These are phyloP conservation scores for Chouioia cunea DNA, from an alignment of 2,888 invertebrate species.

Conservation along the genomic window DNA sequence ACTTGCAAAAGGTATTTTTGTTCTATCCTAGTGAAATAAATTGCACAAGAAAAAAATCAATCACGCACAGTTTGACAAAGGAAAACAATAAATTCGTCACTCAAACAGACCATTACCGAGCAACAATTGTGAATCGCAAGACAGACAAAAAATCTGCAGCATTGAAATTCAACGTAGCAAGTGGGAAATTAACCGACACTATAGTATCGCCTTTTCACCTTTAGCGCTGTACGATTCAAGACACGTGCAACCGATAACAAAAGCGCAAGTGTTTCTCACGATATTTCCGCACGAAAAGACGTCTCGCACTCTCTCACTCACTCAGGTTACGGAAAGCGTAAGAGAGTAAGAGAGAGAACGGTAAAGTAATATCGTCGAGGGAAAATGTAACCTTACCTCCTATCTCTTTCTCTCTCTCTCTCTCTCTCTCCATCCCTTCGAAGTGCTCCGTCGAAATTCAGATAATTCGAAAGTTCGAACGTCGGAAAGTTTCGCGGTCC, in stretches of 20 bases:
- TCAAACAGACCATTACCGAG: no score
- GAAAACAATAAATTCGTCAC: no score
- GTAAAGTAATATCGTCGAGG: constrained; percentile 38
- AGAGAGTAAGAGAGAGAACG: no score
- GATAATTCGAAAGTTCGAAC: constrained; percentile 62
- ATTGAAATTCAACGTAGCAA: neutral
- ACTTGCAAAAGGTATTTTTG: no score
- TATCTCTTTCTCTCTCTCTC: constrained; percentile 15
- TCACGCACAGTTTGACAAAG: no score
- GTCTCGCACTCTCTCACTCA: no score
- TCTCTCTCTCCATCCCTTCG: constrained; percentile 2
- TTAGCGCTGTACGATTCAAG: neutral
- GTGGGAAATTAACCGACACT: neutral
- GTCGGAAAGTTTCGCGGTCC: constrained; percentile 58
- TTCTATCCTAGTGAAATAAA: no score
- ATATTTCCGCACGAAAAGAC: neutral
- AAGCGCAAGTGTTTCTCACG: constrained; percentile 21
- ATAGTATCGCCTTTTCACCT: neutral
- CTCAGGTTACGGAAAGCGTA: no score
- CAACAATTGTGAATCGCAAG: no score
- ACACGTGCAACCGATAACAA: constrained; percentile 9
- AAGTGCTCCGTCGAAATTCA: constrained; percentile 56
- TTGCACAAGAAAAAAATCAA: no score
- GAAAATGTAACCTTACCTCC: constrained; percentile 32
- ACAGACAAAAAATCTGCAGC: no score